Evolutionary conservation across 2,888 invertebrate genomes (phyloP).

Genomic region (Mylabris sibirica): DNA sequence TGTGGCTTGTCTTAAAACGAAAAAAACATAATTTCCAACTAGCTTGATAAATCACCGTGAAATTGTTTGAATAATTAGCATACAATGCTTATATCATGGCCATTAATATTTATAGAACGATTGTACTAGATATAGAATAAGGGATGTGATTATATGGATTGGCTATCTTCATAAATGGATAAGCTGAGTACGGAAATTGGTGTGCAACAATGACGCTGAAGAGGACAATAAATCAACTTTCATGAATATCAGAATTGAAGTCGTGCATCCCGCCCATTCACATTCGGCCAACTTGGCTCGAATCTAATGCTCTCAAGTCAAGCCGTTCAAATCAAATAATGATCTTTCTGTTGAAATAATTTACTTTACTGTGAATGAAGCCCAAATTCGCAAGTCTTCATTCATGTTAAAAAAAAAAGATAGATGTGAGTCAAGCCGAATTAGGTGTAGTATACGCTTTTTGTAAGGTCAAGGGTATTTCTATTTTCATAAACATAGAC

Average conservation of each 20-base stretch:
- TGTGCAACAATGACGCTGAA: background rate
- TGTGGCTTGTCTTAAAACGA: background rate
- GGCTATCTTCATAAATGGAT: conserved; percentile 3
- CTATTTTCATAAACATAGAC: background rate
- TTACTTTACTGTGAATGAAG: too few relatives aligned
- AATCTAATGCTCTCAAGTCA: too few relatives aligned
- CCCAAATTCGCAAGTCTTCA: too few relatives aligned
- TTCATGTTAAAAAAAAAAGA: too few relatives aligned
- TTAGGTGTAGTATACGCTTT: too few relatives aligned
- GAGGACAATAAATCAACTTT: background rate
- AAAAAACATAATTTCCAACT: background rate
- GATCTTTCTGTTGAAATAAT: too few relatives aligned
- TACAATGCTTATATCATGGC: conserved; percentile 30
- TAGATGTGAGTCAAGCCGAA: too few relatives aligned
- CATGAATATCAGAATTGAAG: background rate
- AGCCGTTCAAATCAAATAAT: too few relatives aligned
- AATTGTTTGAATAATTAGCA: conserved; percentile 31
- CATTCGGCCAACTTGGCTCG: too few relatives aligned
- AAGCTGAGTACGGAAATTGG: background rate
- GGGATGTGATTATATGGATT: conserved; percentile 10
- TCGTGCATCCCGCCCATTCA: background rate
- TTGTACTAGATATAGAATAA: background rate
- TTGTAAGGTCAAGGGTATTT: background rate
- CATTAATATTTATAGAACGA: conserved; percentile 20
- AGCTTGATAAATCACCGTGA: conserved; percentile 23